Evolutionary conservation across 2,797 vertebrate genomes (phyloP).

Genomic region (Sylvia borin): DNA sequence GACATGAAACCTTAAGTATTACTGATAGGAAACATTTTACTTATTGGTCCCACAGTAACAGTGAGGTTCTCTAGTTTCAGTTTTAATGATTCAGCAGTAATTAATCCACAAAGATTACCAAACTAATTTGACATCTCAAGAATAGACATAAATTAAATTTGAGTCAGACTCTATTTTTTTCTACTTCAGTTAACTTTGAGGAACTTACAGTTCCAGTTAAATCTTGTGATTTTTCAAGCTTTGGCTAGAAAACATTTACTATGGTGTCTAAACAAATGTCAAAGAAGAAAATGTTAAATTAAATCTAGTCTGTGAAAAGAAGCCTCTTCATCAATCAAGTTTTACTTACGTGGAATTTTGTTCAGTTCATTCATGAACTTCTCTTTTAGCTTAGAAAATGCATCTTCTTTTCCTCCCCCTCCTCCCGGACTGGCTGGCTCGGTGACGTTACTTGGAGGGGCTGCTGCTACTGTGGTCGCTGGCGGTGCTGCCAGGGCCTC

Average conservation of each 20-base stretch:
- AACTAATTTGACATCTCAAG: not conserved
- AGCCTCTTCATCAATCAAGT: not conserved
- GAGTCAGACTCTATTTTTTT: not conserved
- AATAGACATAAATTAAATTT: not conserved
- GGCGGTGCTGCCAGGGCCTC: conserved; percentile 90
- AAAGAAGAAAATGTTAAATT: not conserved
- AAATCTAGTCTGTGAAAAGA: not conserved
- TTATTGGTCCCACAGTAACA: not conserved
- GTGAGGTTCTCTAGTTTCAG: not conserved
- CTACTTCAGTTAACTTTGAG: not conserved
- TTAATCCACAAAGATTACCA: not conserved
- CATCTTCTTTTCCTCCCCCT: conserved; percentile 88
- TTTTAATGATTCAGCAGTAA: not conserved
- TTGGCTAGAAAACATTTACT: not conserved
- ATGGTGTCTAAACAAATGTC: not conserved
- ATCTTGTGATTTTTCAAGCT: not conserved
- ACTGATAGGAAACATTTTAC: not conserved
- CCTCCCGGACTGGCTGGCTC: conserved; percentile 81
- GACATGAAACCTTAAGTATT: not conserved
- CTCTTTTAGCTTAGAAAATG: conserved; percentile 94
- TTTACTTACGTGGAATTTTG: conserved; percentile 96
- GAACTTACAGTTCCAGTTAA: not conserved
- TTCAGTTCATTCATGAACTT: conserved; percentile 99
- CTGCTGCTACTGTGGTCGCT: conserved; percentile 79
- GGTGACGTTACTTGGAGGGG: conserved; percentile 84